Percentiles rank a stretch among this genome's conserved stretches.
Conservation (phyloP, 2,797 vertebrate genomes). For the Melanogrammus aeglefinus region DNA sequence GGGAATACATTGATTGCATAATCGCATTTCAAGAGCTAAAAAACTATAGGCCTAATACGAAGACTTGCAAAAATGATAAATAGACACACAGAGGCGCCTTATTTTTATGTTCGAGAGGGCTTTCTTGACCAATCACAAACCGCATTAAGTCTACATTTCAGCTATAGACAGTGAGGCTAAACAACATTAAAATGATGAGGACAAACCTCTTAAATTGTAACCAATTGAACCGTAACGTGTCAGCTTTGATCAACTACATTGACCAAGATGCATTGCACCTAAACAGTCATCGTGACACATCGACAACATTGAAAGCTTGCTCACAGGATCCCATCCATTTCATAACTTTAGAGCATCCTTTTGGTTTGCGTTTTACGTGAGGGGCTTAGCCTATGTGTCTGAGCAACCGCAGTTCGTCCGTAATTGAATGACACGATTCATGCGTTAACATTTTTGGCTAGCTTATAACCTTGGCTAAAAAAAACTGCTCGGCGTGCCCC, state of each 20-base stretch:
- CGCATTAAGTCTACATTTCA: no score
- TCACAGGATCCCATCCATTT: conserved; percentile 53
- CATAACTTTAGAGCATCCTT: conserved; percentile 49
- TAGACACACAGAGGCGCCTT: not conserved
- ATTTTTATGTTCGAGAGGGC: no score
- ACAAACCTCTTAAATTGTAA: no score
- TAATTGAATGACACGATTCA: not conserved
- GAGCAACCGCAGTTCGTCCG: not conserved
- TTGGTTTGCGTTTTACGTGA: conserved; percentile 18
- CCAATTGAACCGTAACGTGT: no score
- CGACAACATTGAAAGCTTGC: conserved; percentile 63
- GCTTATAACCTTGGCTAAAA: not conserved
- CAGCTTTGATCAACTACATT: conserved; percentile 55
- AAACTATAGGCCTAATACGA: not conserved
- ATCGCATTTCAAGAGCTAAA: not conserved
- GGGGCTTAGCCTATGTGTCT: not conserved
- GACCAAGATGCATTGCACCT: conserved; percentile 63
- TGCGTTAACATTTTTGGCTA: not conserved
- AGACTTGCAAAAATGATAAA: not conserved
- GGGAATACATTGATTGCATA: no score
- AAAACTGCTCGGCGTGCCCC: not conserved
- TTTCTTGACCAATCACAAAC: no score
- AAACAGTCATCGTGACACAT: conserved; percentile 65
- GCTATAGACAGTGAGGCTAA: no score
- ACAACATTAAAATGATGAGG: no score